Conservation (phyloP, 2,113 vertebrate species). For the Prunella fulvescens region DNA sequence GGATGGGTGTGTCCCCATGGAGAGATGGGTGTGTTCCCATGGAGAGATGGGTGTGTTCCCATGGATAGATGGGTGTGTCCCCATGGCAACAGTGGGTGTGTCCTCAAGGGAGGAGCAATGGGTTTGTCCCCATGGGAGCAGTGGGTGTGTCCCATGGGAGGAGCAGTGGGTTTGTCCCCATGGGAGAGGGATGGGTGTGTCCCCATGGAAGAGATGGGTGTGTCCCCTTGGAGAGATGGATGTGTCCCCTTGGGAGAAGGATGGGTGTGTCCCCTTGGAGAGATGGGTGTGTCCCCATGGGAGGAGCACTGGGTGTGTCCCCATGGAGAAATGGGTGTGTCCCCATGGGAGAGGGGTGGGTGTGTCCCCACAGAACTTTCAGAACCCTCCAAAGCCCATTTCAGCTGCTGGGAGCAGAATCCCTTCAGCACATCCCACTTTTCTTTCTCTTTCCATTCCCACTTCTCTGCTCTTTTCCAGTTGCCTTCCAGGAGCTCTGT, state of each 20-base stretch:
- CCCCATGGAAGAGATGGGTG: fast-evolving
- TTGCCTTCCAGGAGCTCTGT: slow-evolving; percentile 83
- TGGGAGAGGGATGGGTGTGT: background rate
- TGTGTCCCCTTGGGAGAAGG: background rate
- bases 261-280: background rate
- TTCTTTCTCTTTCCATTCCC: background rate
- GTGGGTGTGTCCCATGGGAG: background rate
- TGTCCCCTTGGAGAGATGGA: background rate
- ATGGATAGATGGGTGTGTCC: no score
- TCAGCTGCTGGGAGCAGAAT: background rate
- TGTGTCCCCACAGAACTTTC: background rate
- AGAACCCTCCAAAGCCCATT: background rate
- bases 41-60: no score
- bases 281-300: background rate
- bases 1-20: background rate
- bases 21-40: background rate
- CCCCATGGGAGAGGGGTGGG: background rate
- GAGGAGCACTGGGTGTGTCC: no score
- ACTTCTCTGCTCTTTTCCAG: slow-evolving; percentile 48
- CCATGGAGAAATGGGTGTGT: background rate
- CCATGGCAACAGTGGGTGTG: background rate
- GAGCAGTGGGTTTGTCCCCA: background rate
- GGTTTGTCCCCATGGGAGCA: background rate
- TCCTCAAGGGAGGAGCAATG: no score
- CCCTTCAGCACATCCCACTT: background rate